Percentiles rank a stretch among this genome's conserved stretches.
Evolutionary conservation across 2,113 vertebrate genomes (phyloP).

Genomic region (Pardalotus punctatus): DNA sequence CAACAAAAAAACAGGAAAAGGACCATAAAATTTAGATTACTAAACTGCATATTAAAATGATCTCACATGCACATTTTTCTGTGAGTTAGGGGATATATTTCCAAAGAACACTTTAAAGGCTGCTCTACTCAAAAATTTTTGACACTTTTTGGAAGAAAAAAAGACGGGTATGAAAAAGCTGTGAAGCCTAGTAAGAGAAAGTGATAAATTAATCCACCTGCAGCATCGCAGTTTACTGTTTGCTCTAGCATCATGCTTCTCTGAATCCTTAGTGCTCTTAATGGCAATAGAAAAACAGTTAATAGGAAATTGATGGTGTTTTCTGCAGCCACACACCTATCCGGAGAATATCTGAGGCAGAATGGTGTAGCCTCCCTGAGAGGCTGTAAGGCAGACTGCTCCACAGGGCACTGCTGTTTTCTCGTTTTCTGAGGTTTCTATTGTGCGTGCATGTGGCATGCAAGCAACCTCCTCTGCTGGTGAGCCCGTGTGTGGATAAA

Average conservation of each 20-base stretch:
- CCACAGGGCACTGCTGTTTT: background rate
- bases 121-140: background rate
- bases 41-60: background rate
- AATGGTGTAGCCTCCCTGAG: background rate
- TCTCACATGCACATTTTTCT: background rate
- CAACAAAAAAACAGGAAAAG: slow-evolving; percentile 3
- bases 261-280: background rate
- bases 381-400: background rate
- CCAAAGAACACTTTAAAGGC: background rate
- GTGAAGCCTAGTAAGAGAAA: background rate
- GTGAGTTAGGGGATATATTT: background rate
- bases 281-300: background rate
- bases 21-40: background rate
- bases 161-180: background rate
- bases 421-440: background rate
- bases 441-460: fast-evolving
- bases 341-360: background rate
- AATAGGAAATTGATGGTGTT: background rate
- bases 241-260: background rate
- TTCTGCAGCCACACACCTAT: background rate
- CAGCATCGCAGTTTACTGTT: background rate
- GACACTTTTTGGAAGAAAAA: background rate
- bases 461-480: background rate
- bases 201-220: background rate
- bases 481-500: background rate